Conservation (phyloP, 2,113 vertebrate species). For the Coptodon bakossiorum region DNA sequence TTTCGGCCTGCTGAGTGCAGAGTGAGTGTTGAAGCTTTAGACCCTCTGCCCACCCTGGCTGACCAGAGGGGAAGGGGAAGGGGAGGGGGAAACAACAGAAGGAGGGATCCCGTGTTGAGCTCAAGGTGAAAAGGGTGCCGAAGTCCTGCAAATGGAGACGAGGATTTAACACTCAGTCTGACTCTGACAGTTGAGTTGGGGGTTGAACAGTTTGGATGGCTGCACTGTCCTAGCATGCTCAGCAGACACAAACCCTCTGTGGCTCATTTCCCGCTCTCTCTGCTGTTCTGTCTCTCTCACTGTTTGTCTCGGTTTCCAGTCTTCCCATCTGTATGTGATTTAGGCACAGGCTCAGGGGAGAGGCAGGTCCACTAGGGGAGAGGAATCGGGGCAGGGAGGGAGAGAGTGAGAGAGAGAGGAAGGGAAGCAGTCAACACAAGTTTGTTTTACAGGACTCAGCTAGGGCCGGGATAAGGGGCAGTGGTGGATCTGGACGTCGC, state of each 20-base stretch:
- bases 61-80: neutral
- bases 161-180: constrained; percentile 15
- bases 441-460: constrained; percentile 57
- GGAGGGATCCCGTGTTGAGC: constrained; percentile 4
- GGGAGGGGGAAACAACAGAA: neutral
- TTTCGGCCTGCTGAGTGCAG: neutral
- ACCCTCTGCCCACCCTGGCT: constrained; percentile 9
- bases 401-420: constrained; percentile 17
- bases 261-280: neutral
- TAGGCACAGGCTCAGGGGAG: constrained; percentile 55
- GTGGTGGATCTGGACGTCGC: constrained; percentile 50
- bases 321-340: constrained; percentile 72
- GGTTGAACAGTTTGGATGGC: constrained; percentile 8
- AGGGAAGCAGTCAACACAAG: constrained; percentile 61
- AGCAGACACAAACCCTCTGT: constrained; percentile 31
- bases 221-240: neutral
- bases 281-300: neutral
- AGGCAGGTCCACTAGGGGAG: constrained; percentile 40
- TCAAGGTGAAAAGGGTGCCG: constrained; percentile 55
- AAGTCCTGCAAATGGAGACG: constrained; percentile 44
- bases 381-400: constrained; percentile 31
- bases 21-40: constrained; percentile 24
- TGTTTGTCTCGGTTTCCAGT: constrained; percentile 18
- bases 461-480: constrained; percentile 17
- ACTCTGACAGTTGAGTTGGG: neutral